phyloP scores from a whole-genome alignment of 1,140 invertebrate species.

The Caenorhabditis tropicalis region DNA sequence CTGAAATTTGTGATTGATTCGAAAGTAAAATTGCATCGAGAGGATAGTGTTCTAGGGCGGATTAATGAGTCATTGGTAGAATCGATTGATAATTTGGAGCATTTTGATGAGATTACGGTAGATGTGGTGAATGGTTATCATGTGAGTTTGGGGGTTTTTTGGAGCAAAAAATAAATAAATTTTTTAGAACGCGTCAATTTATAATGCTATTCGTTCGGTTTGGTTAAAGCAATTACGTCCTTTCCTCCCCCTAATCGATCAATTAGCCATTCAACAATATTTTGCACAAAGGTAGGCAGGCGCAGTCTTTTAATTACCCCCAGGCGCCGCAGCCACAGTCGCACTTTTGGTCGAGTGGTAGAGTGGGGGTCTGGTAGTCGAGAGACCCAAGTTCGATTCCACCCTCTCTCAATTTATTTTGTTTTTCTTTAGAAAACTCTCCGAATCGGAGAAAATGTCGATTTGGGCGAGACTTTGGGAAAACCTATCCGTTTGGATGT shows the following conservation, averaged over 20 bases:
- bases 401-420: not conserved
- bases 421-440: not conserved
- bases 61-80: slow-evolving; percentile 6
- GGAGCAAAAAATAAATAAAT: not conserved
- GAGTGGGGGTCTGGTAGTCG: too few species aligned
- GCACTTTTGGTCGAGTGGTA: too few species aligned
- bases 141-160: not conserved
- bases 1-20: slow-evolving; percentile 18
- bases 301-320: too few species aligned
- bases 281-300: slow-evolving; percentile 43
- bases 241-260: slow-evolving; percentile 52
- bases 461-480: slow-evolving; percentile 46
- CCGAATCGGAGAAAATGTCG: slow-evolving; percentile 21
- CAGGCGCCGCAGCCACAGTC: too few species aligned
- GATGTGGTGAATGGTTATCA: slow-evolving; percentile 17
- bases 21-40: slow-evolving; percentile 9
- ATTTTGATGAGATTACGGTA: slow-evolving; percentile 11
- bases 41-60: not conserved
- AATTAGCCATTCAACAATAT: slow-evolving; percentile 56
- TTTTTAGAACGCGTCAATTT: slow-evolving; percentile 54
- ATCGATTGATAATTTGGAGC: slow-evolving; percentile 24
- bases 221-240: slow-evolving; percentile 43
- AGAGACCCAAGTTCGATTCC: too few species aligned
- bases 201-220: slow-evolving; percentile 45
- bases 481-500: slow-evolving; percentile 31